Evolutionary conservation across 2,113 vertebrate species (phyloP), one percentile per base, ranked within the genome.

Genomic region (Saimiri boliviensis): DNA sequence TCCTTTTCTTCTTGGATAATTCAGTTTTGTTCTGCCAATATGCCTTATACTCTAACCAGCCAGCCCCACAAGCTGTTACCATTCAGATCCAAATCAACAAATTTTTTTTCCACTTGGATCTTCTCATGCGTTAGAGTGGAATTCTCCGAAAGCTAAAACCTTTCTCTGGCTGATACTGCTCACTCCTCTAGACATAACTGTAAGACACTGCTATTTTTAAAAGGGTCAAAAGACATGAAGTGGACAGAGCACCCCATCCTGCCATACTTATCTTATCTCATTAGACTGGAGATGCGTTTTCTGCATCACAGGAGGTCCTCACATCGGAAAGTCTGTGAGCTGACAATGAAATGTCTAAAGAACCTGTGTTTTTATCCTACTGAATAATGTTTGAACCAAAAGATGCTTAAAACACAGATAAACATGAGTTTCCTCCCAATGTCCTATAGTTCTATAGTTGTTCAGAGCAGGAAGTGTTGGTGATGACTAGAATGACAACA

Each of bases 311-410:
- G 42, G 54, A 58, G 52, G 8, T 60, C 19, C 68, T 21, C 37
- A 56, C 40, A 5, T 30, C 60, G 40, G 13, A 80, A n/a, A 63
- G 19, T 81, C 30, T 91, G 10, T 89, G 45, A 77, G 25, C 4
- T 77, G 25, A 94, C 25, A 84, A 0, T 21, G 20, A 68, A 14
- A 73, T 73, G 76, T 60, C 91, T 63, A 68, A 70, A 81, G 30
- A 68, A 68, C 6, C n/a, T 56, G 14, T 93, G 21, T 32, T 54
- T 79, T 93, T 94, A 40, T 68, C 20, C 12, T 19, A 68, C 66
- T 54, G 8, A 95, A 89, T 82, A 60, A 81, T 79, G 27, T 80
- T 74, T 91, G 87, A 85, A 63, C 82, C 23, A 86, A 87, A 74
- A 40, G 14, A 16, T 91, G 27, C 79, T 89, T 80, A 94, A 94